Evolutionary conservation across 2,113 vertebrate genomes (phyloP), one percentile per base, ranked within the genome.

Genomic region (Nettapus auritus): DNA sequence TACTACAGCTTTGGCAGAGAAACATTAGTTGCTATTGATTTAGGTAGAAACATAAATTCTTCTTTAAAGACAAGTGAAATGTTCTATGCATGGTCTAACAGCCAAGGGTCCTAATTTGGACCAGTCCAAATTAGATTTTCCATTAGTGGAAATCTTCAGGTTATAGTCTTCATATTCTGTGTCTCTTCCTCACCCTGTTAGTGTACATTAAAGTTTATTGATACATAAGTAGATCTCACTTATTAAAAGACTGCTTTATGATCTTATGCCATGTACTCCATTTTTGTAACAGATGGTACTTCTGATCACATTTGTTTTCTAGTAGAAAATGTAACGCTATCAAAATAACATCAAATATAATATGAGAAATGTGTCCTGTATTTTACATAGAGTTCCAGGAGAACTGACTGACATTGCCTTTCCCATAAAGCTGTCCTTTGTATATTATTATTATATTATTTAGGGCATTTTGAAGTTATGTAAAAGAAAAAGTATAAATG

Each of bases 311-410:
- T 93, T 95, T 78, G 14, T 77, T 93, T 94, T 88, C 60, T 50
- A 60, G 82, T 66, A 87, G 44, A 93, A 91, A 95, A 48, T 88
- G 77, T 80, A 91, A 81, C 31, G 38, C 82, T 95, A 93, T 82
- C 0, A 4, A 97, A 64, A 90, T 60, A 93, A 93, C 36, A 79
- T 88, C 75, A 90, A 60, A 86, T 84, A 87, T 94, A 92, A 67
- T 57, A 90, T n/a, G 36, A 87, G 94, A 81, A 95, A 77, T 68
- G 64, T n/a, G 81, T 83, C 18, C 63, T 84, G 11, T 15, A 19
- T 80, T 80, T 44, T 82, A 17, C 4, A 18, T 55, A 31, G 21
- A 70, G 36, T 66, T 40, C 28, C 68, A 36, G 28, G 53, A 96
- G 46, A 79, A 12, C 26, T 40, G 66, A n/a, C 46, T 92, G 46